phyloP scores from a whole-genome alignment of 2,113 vertebrate species.

The Columbina picui region DNA sequence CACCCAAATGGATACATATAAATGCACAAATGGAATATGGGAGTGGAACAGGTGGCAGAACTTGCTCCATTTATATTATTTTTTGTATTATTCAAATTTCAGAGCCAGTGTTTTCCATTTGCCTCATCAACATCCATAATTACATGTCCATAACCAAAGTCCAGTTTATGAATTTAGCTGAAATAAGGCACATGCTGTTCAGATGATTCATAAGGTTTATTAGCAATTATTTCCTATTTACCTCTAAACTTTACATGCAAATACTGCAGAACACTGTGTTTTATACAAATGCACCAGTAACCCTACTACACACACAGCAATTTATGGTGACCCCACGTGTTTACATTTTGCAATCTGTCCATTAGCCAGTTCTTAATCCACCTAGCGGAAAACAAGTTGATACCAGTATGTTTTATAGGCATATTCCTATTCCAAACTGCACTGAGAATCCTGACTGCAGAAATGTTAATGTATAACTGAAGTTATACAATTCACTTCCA shows the following conservation, averaged over 20 bases:
- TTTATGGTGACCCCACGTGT: not conserved
- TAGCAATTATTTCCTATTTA: constrained; percentile 11
- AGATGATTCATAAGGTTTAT: not conserved
- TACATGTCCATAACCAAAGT: not conserved
- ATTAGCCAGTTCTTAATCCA: not conserved
- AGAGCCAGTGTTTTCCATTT: not conserved
- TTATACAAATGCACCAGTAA: not conserved
- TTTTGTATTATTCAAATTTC: not conserved
- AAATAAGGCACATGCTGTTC: not conserved
- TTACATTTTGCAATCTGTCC: not conserved
- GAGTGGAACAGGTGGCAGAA: not conserved
- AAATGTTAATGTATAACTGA: not conserved
- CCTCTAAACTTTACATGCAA: not conserved
- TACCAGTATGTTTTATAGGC: not conserved
- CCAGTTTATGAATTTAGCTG: not conserved
- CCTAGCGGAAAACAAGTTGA: not conserved
- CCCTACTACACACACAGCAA: not conserved
- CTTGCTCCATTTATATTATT: not conserved
- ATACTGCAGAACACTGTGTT: not conserved
- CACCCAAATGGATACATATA: not conserved
- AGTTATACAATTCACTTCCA: not conserved
- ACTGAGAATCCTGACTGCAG: not conserved
- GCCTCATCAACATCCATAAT: not conserved
- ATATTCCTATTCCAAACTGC: not conserved
- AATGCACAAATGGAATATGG: not conserved